These are phyloP conservation scores for Metallyticus violacea DNA, from an alignment of 2,888 invertebrate species.

Conservation along the genomic window DNA sequence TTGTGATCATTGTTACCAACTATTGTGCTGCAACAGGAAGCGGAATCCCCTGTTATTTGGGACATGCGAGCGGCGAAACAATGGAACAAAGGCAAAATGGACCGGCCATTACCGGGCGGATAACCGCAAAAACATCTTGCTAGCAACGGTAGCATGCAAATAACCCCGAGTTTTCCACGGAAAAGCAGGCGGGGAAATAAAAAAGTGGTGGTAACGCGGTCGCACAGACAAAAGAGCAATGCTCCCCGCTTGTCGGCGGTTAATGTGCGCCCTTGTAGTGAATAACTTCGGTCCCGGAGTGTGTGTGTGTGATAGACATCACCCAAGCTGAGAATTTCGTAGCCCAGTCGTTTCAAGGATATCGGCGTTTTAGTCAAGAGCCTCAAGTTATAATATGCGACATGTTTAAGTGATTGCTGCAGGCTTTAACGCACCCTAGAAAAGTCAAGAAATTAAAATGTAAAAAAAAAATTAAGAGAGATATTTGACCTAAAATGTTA, in stretches of 20 bases:
- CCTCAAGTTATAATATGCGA: no score
- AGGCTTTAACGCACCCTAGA: no score
- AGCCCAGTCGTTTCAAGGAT: not conserved
- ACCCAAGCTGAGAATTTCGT: not conserved
- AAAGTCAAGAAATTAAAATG: no score
- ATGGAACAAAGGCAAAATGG: not conserved
- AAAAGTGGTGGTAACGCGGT: not conserved
- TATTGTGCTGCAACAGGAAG: not conserved
- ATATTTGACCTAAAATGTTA: no score
- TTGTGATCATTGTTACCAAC: not conserved
- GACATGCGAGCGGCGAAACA: not conserved
- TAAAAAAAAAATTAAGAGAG: no score
- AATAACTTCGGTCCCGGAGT: not conserved
- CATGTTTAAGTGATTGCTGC: no score
- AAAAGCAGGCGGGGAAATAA: no score
- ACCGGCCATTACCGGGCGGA: not conserved
- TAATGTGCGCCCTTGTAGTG: not conserved
- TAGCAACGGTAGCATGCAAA: not conserved
- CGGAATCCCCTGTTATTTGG: not conserved
- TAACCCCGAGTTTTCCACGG: not conserved
- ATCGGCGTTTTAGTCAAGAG: not conserved
- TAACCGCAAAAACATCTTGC: not conserved
- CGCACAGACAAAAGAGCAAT: not conserved
- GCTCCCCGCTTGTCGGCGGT: not conserved
- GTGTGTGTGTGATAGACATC: not conserved